phyloP scores from a whole-genome alignment of 35 echinoderm and acorn worm species.

The Ophiothrix spiculata region DNA sequence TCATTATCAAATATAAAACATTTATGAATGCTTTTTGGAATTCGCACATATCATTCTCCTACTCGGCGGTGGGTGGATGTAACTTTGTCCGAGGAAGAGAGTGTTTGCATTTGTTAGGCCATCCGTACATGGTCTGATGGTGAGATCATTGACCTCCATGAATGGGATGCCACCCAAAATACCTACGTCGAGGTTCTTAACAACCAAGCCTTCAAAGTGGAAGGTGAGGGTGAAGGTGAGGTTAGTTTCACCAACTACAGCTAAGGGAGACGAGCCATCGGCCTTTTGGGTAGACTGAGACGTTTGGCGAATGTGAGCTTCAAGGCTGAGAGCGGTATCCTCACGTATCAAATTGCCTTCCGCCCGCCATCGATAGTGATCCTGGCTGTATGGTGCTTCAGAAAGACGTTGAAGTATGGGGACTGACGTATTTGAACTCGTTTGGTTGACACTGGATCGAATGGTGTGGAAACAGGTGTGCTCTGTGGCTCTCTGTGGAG shows the following conservation, averaged over 20 bases:
- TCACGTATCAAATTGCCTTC: constrained; percentile 58
- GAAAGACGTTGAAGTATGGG: constrained; percentile 38
- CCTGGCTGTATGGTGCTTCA: constrained; percentile 18
- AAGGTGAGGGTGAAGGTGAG: constrained; percentile 4
- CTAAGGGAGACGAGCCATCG: constrained; percentile 63
- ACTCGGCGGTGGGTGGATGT: no score
- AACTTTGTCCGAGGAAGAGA: no score
- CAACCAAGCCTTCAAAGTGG: constrained; percentile 40
- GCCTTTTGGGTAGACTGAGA: constrained; percentile 65
- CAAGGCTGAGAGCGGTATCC: constrained; percentile 36
- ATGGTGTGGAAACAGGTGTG: background rate
- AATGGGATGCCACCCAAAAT: constrained; percentile 50
- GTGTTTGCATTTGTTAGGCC: no score
- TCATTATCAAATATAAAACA: no score
- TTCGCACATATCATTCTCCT: no score
- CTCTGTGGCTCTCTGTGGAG: background rate
- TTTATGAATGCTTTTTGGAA: no score
- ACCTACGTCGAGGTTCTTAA: constrained; percentile 45
- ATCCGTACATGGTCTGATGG: constrained; percentile 37
- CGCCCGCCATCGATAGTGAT: constrained; percentile 60
- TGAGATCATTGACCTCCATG: constrained; percentile 48
- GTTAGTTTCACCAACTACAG: constrained; percentile 47
- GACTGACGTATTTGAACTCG: constrained; percentile 28
- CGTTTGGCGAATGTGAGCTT: background rate
- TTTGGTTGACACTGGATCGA: background rate